Conservation (phyloP, 2,113 vertebrate genomes). For the Fregata magnificens region DNA sequence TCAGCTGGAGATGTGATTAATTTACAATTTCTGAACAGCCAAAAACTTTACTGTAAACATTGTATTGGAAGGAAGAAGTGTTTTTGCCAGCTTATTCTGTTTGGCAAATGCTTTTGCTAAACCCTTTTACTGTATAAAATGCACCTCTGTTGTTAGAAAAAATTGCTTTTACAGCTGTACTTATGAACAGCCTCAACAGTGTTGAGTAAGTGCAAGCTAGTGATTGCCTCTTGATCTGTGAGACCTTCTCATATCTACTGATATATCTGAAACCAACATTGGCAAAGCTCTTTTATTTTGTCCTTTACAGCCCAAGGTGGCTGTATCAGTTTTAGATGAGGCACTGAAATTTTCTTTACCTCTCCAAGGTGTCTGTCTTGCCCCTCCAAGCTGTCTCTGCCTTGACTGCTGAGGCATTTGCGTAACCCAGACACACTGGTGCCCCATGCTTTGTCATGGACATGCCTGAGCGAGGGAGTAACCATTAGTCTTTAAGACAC, state of each 20-base stretch:
- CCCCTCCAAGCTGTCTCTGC: background rate
- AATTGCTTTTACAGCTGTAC: background rate
- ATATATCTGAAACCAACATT: background rate
- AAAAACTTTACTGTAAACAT: background rate
- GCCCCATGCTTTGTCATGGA: background rate
- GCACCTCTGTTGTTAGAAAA: background rate
- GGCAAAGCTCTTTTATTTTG: background rate
- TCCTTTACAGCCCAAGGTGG: background rate
- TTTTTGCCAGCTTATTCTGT: background rate
- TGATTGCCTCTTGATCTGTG: background rate
- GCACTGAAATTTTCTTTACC: background rate
- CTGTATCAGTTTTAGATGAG: slow-evolving; percentile 30
- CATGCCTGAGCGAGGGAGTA: background rate
- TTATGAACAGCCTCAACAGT: background rate
- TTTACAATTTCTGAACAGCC: background rate
- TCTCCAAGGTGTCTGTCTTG: background rate
- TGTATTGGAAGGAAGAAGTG: background rate
- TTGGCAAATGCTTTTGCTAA: background rate
- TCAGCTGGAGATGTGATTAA: background rate
- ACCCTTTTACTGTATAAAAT: background rate
- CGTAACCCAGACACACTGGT: background rate
- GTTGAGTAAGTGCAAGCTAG: background rate
- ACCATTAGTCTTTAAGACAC: background rate
- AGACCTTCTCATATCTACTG: background rate
- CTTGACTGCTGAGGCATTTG: background rate